Base-by-base conservation (phyloP, 2,888 invertebrate species). In the Netelia inedita region DNA sequence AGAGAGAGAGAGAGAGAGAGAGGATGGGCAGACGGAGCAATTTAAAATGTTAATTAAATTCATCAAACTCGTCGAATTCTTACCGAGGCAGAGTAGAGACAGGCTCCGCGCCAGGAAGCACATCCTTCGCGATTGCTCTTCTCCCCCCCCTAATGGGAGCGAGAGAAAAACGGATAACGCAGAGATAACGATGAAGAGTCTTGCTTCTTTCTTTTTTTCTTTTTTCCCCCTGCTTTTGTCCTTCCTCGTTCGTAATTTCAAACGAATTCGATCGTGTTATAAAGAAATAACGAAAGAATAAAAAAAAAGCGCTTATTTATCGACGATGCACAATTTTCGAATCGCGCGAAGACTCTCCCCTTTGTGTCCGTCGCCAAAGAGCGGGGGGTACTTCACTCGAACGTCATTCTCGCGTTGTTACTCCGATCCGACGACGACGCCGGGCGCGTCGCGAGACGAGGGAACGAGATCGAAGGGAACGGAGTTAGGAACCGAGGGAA, bases 101-200 rank as follows among this genome's bases (percentile, higher is more conserved):
- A 86, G 80, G 78, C 83, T 83, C 68, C 85, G 79, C 61, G 68
- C 76, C 63, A 87, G 81, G 68, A 83, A 85, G 74, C 78, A 75
- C 87, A 88, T 88, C 82, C 73, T 87, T 84, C 65, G 55, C 55
- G 63, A 19, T 65, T 79, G 61, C 55, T 71, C 78, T 74, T 35
- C 35, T 35, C 35, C 41, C 69, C 82, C 53, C 72, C 43, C 63
- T 16, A 43, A 50, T 28, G 41, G 10, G 66, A 57, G 61, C 78
- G 81, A 55, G 66, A 65, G 50, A 66, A 43, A 72, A 41, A 69
- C 35, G 61, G 53, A 50, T 41, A 59, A 14, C 10, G 43, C 61
- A 16, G 14, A 16, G 46, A 80, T 23, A 72, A 72, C 55, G 46
- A 10, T 11, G 16, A 11, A 16, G 21, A 43, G 16, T n/a, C 43